Percentiles rank a stretch among this genome's conserved stretches.
These are phyloP conservation scores for Melanitta fusca DNA, from an alignment of 2,797 vertebrate species.

Conservation along the genomic window DNA sequence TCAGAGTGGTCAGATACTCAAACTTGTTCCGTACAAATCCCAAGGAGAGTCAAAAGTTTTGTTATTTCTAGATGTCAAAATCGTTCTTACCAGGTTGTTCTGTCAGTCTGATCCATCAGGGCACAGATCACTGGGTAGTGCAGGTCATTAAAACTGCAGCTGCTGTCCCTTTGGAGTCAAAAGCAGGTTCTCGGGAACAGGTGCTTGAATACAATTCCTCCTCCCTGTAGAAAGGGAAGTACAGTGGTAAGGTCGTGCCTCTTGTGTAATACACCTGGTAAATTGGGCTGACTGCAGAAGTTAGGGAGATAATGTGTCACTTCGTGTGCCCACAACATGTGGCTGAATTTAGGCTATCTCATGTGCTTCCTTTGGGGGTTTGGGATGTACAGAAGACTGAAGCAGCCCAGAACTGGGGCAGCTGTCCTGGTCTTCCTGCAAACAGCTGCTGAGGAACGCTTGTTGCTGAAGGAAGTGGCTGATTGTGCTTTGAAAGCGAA, in stretches of 20 bases:
- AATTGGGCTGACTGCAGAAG: not conserved
- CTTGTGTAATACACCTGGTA: not conserved
- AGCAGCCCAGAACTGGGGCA: not conserved
- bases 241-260: not conserved
- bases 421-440: not conserved
- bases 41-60: not conserved
- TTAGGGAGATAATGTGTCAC: not conserved
- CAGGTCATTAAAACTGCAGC: accelerated
- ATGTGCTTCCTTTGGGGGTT: not conserved
- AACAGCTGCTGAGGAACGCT: not conserved
- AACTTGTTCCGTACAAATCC: not conserved
- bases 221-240: not conserved
- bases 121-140: accelerated
- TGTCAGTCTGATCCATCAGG: not conserved
- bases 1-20: not conserved
- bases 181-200: not conserved
- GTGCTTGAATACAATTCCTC: not conserved
- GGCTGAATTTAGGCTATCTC: not conserved
- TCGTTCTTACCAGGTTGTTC: not conserved
- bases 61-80: not conserved
- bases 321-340: not conserved
- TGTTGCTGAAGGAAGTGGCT: not conserved
- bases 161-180: not conserved
- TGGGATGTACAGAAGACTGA: not conserved
- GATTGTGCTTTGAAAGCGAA: not conserved